Evolutionary conservation across 2,113 vertebrate genomes (phyloP).

Genomic region (Centropus unirufus): DNA sequence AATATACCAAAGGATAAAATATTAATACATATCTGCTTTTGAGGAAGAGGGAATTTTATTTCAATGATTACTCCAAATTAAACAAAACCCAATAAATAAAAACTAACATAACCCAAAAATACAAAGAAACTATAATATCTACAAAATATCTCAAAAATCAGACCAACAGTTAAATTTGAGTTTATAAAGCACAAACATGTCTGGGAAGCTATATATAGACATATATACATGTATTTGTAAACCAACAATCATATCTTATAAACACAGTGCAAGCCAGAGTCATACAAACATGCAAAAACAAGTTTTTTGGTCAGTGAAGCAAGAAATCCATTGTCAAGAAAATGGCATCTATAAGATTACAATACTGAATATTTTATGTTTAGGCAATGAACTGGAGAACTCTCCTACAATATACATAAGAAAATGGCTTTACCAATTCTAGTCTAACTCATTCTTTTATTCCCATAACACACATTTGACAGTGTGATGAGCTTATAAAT

Average conservation of each 20-base stretch:
- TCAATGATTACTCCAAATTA: background rate
- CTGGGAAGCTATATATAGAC: background rate
- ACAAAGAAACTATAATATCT: background rate
- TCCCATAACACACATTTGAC: background rate
- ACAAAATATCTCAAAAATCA: background rate
- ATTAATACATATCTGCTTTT: background rate
- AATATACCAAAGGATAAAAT: background rate
- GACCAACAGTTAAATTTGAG: background rate
- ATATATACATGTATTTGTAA: accelerated
- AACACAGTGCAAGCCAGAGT: background rate
- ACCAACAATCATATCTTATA: background rate
- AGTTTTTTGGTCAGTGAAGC: conserved; percentile 66
- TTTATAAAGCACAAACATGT: background rate
- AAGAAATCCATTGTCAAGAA: conserved; percentile 64
- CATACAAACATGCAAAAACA: conserved; percentile 18
- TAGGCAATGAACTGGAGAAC: conserved; percentile 12
- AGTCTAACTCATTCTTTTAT: background rate
- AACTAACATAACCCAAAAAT: background rate
- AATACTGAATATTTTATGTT: background rate
- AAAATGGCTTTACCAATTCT: background rate
- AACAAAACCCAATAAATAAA: background rate
- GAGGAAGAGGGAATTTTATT: background rate
- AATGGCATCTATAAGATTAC: background rate
- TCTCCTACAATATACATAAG: background rate
- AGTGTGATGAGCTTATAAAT: background rate